Evolutionary conservation across 2,797 vertebrate genomes (phyloP), one percentile per base, ranked within the genome.

Genomic region (Trematomus bernacchii): DNA sequence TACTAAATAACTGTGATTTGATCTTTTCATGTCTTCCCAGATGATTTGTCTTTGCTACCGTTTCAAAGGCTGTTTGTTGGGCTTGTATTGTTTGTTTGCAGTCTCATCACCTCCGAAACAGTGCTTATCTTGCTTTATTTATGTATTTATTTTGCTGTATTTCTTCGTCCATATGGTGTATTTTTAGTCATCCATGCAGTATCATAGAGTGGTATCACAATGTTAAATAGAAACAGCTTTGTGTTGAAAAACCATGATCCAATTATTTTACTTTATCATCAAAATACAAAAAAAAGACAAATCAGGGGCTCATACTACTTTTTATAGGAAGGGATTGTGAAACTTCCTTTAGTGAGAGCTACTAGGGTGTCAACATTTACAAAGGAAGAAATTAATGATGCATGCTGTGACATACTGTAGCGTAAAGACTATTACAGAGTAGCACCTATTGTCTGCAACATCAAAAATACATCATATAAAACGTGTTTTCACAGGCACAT

Each of bases 61-160:
- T 71, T 81, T 74, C 65, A 86, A 66, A 77, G 47, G 50, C 76
- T 85, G 54, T 50, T 80, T 74, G 48, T 64, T 23, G 46, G 15
- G n/a, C 48, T 46, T 43, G 19, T 63, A 57, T 70, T 80, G 47
- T 77, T 82, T 61, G 70, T 75, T 75, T 79, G 73, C 58, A 14
- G 85, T 71, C 79, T 73, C 53, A 75, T 80, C 77, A 68, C 59
- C 63, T 69, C 59, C 77, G 54, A 84, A 82, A 84, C n/a, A 15
- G 57, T 30, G 12, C 65, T 70, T 55, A 62, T 80, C 73, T 71
- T 66, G 50, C 67, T 75, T 61, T 8, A 19, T 71, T 73, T 71
- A 37, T 54, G 79, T 52, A 37, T 37, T 58, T 60, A 48, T 79
- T 73, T 75, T 54, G 67, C 64, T 44, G 66, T 53, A 79, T 46